Percentiles rank a stretch among this genome's conserved stretches.
Conservation (phyloP, 2,113 vertebrate species). For the Camarhynchus parvulus region DNA sequence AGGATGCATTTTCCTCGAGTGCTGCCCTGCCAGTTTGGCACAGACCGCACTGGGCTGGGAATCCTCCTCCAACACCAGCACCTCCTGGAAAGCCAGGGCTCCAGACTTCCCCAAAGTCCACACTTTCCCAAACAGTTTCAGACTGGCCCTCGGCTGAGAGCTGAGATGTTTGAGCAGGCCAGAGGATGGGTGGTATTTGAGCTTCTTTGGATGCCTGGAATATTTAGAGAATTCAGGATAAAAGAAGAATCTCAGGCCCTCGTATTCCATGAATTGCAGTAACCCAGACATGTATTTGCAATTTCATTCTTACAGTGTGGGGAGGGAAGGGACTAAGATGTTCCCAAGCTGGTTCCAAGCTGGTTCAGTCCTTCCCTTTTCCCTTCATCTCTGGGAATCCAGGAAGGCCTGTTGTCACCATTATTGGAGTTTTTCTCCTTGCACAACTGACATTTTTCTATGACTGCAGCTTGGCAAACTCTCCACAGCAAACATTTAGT, state of each 20-base stretch:
- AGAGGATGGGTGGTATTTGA: background rate
- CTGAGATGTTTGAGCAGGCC: background rate
- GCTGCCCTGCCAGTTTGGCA: background rate
- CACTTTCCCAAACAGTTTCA: background rate
- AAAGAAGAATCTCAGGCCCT: background rate
- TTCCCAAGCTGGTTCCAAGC: background rate
- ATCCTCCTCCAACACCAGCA: background rate
- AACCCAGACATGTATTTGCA: background rate
- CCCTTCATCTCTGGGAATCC: background rate
- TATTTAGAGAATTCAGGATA: background rate
- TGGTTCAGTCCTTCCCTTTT: background rate
- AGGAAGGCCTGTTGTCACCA: background rate
- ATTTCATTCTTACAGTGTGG: background rate
- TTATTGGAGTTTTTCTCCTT: background rate
- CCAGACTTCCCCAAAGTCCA: background rate
- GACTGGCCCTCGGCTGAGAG: background rate
- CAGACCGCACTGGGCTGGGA: background rate
- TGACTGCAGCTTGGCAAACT: background rate
- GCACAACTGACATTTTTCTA: background rate
- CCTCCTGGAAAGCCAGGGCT: background rate
- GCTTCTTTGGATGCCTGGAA: background rate
- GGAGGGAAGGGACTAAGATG: background rate
- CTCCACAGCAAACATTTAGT: background rate
- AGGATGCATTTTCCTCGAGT: fast-evolving
- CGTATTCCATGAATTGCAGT: background rate